A percentile compares a stretch with the other conserved stretches of the same genome.
These are phyloP conservation scores for Nasonia vitripennis DNA, from an alignment of 1,140 invertebrate species.

Conservation along the genomic window DNA sequence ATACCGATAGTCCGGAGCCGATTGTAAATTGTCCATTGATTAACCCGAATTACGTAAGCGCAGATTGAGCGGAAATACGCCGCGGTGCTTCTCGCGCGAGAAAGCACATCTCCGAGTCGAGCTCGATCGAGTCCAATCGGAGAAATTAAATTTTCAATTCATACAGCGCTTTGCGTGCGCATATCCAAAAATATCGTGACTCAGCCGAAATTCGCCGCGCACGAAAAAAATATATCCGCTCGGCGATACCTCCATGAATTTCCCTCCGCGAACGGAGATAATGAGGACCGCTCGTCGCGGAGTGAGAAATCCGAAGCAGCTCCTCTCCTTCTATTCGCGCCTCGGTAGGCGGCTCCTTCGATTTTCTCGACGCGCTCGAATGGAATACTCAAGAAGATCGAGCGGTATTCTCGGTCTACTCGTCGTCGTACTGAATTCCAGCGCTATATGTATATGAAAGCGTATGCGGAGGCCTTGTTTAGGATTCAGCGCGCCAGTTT, in stretches of 20 bases:
- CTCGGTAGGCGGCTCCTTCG: background rate
- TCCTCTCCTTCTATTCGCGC: background rate
- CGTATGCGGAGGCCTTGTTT: slow-evolving; percentile 1
- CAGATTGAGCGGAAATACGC: no score
- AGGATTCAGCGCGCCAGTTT: slow-evolving; percentile 24
- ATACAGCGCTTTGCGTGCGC: no score
- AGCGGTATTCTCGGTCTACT: slow-evolving; percentile 2
- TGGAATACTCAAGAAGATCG: slow-evolving; percentile 37
- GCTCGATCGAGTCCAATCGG: no score
- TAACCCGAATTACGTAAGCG: no score
- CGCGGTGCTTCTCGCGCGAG: no score
- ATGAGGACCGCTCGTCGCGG: background rate
- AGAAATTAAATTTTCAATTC: background rate
- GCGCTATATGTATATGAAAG: background rate
- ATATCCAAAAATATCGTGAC: background rate
- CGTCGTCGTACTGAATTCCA: background rate
- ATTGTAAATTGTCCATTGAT: no score
- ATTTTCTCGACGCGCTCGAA: slow-evolving; percentile 25
- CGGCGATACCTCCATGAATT: no score
- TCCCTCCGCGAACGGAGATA: background rate
- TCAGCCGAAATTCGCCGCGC: no score
- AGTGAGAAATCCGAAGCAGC: background rate
- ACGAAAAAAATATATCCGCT: no score
- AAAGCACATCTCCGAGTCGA: no score
- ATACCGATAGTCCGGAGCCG: no score